Evolutionary conservation across 1,140 invertebrate species (phyloP).

Genomic region (Agrilus planipennis): DNA sequence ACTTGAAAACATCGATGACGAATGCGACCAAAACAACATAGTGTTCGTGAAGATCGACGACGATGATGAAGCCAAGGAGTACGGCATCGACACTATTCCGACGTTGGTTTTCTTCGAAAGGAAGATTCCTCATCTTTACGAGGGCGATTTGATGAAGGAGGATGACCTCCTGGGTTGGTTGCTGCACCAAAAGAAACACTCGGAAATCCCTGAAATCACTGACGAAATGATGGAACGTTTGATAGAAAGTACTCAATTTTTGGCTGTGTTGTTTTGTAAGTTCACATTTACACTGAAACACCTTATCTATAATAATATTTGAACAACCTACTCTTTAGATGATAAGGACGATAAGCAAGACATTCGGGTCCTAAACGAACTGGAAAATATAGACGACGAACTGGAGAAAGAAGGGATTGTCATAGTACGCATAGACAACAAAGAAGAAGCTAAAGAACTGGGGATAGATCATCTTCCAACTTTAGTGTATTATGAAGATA

Average conservation of each 20-base stretch:
- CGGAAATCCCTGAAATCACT: constrained; percentile 84
- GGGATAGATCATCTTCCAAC: constrained; percentile 83
- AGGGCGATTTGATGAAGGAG: constrained; percentile 85
- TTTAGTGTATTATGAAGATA: constrained; percentile 82
- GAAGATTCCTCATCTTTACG: constrained; percentile 77
- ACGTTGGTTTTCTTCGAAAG: constrained; percentile 80
- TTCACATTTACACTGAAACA: constrained; percentile 17
- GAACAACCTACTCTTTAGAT: constrained; percentile 41
- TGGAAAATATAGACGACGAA: constrained; percentile 90
- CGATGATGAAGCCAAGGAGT: constrained; percentile 76
- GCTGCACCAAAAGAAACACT: constrained; percentile 76
- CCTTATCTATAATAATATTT: background rate
- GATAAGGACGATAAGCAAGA: constrained; percentile 84
- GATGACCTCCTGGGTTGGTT: constrained; percentile 82
- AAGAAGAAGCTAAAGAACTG: constrained; percentile 79
- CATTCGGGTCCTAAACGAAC: constrained; percentile 73
- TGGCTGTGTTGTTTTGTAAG: constrained; percentile 82
- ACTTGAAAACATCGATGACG: constrained; percentile 89
- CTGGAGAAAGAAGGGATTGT: constrained; percentile 80
- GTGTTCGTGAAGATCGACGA: constrained; percentile 90
- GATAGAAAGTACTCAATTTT: constrained; percentile 63
- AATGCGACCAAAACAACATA: constrained; percentile 84
- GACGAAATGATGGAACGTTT: constrained; percentile 89
- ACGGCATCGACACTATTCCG: constrained; percentile 71
- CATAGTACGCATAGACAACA: constrained; percentile 79